These are phyloP conservation scores for Oasisia sp. DNA, from an alignment of 2,888 invertebrate species.

Conservation along the genomic window DNA sequence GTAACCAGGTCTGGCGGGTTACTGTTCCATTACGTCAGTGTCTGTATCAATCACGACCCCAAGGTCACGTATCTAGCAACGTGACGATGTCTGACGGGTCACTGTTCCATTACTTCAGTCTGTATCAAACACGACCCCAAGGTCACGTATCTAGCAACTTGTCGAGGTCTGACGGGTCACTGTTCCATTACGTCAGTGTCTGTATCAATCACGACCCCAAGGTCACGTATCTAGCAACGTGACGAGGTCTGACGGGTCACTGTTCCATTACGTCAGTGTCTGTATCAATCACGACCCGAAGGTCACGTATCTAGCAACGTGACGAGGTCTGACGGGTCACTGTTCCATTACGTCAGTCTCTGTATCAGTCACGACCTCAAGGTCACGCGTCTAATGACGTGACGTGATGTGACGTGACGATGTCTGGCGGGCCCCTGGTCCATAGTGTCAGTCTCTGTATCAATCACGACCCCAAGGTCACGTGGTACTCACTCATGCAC, in stretches of 20 bases:
- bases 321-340: background rate
- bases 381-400: background rate
- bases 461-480: background rate
- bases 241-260: background rate
- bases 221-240: background rate
- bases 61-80: background rate
- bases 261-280: background rate
- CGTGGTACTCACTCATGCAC: background rate
- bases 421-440: background rate
- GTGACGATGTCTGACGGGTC: background rate
- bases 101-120: background rate
- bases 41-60: background rate
- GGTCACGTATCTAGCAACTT: background rate
- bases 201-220: background rate
- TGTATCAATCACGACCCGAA: background rate
- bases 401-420: background rate
- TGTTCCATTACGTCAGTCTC: background rate
- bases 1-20: background rate
- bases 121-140: background rate
- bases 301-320: background rate
- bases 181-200: background rate
- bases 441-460: background rate
- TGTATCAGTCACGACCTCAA: background rate
- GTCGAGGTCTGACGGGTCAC: background rate
- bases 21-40: background rate